Base-by-base conservation (phyloP, 2,888 invertebrate species). In the Ochropacha duplaris region DNA sequence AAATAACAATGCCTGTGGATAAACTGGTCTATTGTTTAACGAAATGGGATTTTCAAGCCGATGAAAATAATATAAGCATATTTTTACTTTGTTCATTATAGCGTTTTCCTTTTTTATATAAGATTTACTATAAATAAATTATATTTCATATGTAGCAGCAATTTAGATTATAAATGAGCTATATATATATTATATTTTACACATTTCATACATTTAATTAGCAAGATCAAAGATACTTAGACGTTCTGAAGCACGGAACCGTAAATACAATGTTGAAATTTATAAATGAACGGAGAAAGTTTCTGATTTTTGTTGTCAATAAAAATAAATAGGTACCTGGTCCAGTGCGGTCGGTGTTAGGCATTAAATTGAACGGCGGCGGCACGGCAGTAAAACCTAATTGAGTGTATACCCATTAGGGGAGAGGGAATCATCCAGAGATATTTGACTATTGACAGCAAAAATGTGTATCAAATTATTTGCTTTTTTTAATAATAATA, bases 401-500 rank as follows among this genome's bases (percentile, higher is more conserved):
- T 90, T 90, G 90, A 88, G 87, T 89, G 89, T 88, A 84, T 84
- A 86, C 75, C 88, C 88, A 88, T 90, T 89, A 87, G 77, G 83
- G 81, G 73, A 68, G 70, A 73, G 73, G 71, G 79, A 76, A 76
- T 75, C 80, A 75, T 79, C 76, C 75, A 67, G 71, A 68, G 69
- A 64, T 66, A 72, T 65, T 71, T 64, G 71, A 71, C 77, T 76
- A 81, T 81, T 78, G 76, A 78, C 79, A 74, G 54, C 54, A 54
- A 56, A 56, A 54, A 24, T n/a, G 9, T 22, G 14, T 16, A 31
- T 4, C 11, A 51, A 28, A 51, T 31, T 16, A 9, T 16, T 26
- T 39, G n/a, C 16, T 39, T 4, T 16, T 39, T 16, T 39, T 1
- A 39, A 39, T 4, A 39, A 39, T 39, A 16, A 39, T 6, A n/a